Conservation (phyloP, 2,797 vertebrate genomes). For the Urophycis tenuis region DNA sequence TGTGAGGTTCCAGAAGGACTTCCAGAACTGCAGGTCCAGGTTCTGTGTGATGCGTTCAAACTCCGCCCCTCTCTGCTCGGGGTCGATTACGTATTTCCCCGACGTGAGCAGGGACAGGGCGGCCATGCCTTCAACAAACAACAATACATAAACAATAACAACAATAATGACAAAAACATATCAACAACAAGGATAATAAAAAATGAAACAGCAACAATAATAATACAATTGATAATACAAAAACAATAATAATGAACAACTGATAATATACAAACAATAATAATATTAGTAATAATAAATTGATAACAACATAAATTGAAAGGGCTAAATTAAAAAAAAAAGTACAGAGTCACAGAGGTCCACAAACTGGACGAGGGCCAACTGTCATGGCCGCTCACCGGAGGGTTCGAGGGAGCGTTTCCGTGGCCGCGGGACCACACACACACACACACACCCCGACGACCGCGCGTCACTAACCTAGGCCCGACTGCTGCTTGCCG, state of each 20-base stretch:
- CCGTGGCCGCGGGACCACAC: background rate
- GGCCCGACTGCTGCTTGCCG: conserved; percentile 64
- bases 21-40: conserved; percentile 75
- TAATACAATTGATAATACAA: background rate
- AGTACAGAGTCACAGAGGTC: background rate
- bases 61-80: conserved; percentile 68
- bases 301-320: background rate
- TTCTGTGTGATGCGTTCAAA: conserved; percentile 77
- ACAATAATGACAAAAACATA: background rate
- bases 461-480: conserved; percentile 51
- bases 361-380: background rate
- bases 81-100: conserved; percentile 73
- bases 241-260: background rate
- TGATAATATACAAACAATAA: background rate
- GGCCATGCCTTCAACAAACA: conserved; percentile 56
- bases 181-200: background rate
- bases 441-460: background rate
- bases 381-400: background rate
- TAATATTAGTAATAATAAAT: background rate
- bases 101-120: conserved; percentile 72
- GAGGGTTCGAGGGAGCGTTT: background rate
- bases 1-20: conserved; percentile 77
- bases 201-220: background rate
- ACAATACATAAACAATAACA: background rate
- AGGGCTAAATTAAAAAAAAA: too few species aligned